Conservation (phyloP, 2,797 vertebrate species). For the Prionace glauca region DNA sequence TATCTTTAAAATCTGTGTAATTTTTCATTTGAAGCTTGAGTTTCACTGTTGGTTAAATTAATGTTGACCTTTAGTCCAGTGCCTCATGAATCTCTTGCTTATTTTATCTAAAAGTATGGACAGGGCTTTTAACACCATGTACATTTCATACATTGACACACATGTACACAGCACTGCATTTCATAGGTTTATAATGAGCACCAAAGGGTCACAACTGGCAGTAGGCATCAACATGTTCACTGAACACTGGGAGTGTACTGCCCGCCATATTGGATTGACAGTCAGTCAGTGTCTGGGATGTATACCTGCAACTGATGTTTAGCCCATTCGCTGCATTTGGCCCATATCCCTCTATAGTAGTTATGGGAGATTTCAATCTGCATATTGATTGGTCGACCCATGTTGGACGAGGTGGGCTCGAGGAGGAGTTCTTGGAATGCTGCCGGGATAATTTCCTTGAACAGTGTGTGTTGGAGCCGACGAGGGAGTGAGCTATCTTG, state of each 20-base stretch:
- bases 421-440: too few relatives aligned
- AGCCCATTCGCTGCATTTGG: not conserved
- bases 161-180: not conserved
- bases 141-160: not conserved
- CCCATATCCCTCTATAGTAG: too few relatives aligned
- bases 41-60: not conserved
- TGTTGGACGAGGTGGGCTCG: too few relatives aligned
- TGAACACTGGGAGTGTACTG: not conserved
- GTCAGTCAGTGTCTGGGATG: not conserved
- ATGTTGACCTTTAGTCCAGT: not conserved
- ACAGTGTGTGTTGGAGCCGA: too few relatives aligned
- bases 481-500: too few relatives aligned
- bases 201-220: not conserved
- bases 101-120: not conserved
- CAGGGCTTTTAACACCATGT: not conserved
- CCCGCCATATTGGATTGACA: not conserved
- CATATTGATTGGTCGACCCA: too few relatives aligned
- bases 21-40: not conserved
- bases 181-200: not conserved
- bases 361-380: too few relatives aligned
- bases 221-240: not conserved
- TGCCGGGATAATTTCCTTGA: too few relatives aligned
- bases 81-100: not conserved
- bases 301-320: not conserved
- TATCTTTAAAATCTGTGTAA: not conserved